Evolutionary conservation across 2,888 invertebrate species (phyloP).

Genomic region (Drosophila mettleri): DNA sequence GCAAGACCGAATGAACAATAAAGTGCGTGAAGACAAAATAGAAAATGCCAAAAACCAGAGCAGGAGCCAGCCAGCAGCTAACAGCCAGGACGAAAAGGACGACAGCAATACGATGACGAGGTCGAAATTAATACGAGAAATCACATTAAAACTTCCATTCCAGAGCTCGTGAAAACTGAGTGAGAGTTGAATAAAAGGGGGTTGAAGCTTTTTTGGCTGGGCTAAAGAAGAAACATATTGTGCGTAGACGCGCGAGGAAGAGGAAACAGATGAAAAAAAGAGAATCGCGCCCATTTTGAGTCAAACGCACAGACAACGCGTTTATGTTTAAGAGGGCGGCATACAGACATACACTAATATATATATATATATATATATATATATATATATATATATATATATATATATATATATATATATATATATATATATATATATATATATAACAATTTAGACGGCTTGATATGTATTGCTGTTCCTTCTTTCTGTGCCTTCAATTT

Average conservation of each 20-base stretch:
- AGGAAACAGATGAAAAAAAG: conserved; percentile 40
- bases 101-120: conserved; percentile 68
- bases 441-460: conserved; percentile 70
- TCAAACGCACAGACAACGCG: conserved; percentile 66
- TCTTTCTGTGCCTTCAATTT: conserved; percentile 63
- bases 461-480: conserved; percentile 57
- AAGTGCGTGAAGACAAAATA: conserved; percentile 72
- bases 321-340: conserved; percentile 70
- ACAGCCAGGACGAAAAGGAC: conserved; percentile 20
- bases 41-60: conserved; percentile 47
- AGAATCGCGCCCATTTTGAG: conserved; percentile 27
- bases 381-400: conserved; percentile 20
- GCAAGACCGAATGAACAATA: conserved; percentile 59
- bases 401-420: conserved; percentile 21
- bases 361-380: conserved; percentile 25
- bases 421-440: conserved; percentile 9
- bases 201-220: conserved; percentile 67
- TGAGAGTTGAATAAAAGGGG: conserved; percentile 12
- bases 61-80: conserved; percentile 5
- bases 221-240: conserved; percentile 80
- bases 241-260: conserved; percentile 66
- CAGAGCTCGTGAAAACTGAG: conserved; percentile 27
- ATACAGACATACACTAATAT: conserved; percentile 24
- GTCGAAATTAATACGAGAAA: conserved; percentile 78
- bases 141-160: conserved; percentile 76